Conservation (phyloP, 2,797 vertebrate species). For the Hemibagrus guttatus region DNA sequence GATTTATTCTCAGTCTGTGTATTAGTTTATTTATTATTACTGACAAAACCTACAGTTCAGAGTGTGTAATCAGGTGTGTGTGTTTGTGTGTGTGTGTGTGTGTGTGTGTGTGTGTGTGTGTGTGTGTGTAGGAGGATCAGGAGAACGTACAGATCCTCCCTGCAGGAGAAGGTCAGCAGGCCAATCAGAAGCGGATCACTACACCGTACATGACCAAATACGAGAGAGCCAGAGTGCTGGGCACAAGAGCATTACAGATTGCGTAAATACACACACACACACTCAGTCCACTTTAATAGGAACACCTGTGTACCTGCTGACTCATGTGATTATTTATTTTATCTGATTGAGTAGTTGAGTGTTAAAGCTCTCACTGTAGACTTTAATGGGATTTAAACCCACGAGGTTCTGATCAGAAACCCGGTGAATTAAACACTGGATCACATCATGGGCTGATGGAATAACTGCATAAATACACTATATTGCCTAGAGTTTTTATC, state of each 20-base stretch:
- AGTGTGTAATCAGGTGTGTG: neutral
- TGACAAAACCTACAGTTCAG: no score
- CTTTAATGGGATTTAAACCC: neutral
- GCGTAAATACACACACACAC: conserved; percentile 80
- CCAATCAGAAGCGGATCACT: conserved; percentile 96
- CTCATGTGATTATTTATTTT: neutral
- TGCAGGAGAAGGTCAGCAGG: conserved; percentile 87
- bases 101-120: neutral
- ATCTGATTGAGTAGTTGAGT: neutral
- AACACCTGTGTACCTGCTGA: neutral
- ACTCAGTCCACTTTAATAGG: neutral
- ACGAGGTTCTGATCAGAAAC: neutral
- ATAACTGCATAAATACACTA: neutral
- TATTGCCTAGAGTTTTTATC: no score
- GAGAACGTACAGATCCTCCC: conserved; percentile 95
- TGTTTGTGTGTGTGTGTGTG: conserved; percentile 6
- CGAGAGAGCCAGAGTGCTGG: conserved; percentile 91
- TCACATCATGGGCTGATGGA: neutral
- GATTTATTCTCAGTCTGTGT: conserved; percentile 31
- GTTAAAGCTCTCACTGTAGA: neutral
- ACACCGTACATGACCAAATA: conserved; percentile 98
- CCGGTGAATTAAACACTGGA: neutral
- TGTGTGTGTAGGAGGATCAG: conserved; percentile 82
- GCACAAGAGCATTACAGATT: conserved; percentile 94
- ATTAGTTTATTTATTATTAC: neutral